Conservation (phyloP, 2,797 vertebrate species). For the Coilia nasus region DNA sequence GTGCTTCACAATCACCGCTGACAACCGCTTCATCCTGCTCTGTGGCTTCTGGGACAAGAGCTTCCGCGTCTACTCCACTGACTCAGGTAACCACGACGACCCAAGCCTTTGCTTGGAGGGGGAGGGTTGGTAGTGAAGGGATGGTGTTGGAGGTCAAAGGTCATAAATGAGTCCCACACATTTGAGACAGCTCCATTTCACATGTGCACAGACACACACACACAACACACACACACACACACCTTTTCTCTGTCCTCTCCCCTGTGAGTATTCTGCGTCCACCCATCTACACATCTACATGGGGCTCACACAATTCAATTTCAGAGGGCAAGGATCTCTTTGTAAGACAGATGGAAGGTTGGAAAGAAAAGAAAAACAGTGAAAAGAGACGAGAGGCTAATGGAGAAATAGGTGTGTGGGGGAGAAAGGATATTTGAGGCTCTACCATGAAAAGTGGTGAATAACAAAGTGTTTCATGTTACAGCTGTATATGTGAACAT, state of each 20-base stretch:
- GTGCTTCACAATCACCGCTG: conserved; percentile 92
- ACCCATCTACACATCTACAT: conserved; percentile 56
- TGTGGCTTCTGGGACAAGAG: conserved; percentile 99
- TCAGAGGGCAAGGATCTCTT: conserved; percentile 62
- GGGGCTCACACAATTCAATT: conserved; percentile 69
- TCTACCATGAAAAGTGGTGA: no score
- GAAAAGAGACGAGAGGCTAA: not conserved
- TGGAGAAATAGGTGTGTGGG: conserved; percentile 26
- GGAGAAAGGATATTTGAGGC: no score
- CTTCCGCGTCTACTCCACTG: conserved; percentile 94
- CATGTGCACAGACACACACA: conserved; percentile 22
- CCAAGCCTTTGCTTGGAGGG: not conserved
- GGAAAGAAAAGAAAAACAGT: conserved; percentile 1
- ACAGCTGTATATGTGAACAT: no score
- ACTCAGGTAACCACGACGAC: conserved; percentile 80
- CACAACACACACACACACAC: not conserved
- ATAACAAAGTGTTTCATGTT: no score
- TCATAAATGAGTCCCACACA: conserved; percentile 47
- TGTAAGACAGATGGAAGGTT: conserved; percentile 61
- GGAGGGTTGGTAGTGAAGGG: not conserved
- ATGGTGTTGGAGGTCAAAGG: not conserved
- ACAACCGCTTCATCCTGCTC: conserved; percentile 95
- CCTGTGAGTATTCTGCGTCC: conserved; percentile 4
- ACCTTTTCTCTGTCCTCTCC: conserved; percentile 36
- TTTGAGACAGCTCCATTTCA: conserved; percentile 41